Base-by-base conservation (phyloP, 2,113 vertebrate genomes). In the Anhinga rufa region DNA sequence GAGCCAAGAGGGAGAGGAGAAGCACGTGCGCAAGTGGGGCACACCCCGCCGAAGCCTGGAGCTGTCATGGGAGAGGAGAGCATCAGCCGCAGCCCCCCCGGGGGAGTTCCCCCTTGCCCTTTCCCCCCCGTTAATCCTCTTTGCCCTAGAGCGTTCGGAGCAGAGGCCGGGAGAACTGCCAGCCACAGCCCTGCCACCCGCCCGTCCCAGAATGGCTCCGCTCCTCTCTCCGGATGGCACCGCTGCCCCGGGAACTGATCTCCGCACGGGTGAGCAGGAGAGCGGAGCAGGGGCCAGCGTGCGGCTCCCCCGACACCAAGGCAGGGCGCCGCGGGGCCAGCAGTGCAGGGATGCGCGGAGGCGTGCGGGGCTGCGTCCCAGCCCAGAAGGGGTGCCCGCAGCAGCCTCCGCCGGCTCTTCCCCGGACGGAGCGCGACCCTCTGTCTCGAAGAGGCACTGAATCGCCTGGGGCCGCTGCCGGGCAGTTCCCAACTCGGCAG, bases 101-200 rank as follows among this genome's bases (percentile, higher is more conserved):
- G 86, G 44, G 91, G 49, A 82, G 54, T 21, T 55, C 54, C 80
- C 82, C 58, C 72, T 91, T 3, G 74, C 81, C 95, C 91, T 74
- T 93, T 88, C 86, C 88, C 42, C 91, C 91, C 93, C 48, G 71
- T 94, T 94, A 94, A 93, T 81, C 95, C 92, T 95, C 97, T 97
- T 96, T 96, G 96, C 95, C 92, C 96, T 92, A 93, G 96, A 96
- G 90, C 82, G 34, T 92, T 95, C 60, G 93, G 97, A 96, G 94
- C 91, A 92, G 93, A 95, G 95, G 90, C 92, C 93, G 29, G 90
- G 95, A 96, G 95, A 94, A 88, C 85, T 88, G 78, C 82, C 93
- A 96, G 90, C 83, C 88, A 66, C 95, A 89, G 91, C 92, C 89
- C 90, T 95, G 97, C 92, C 94, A 88, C 88, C 95, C 61, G 6